phyloP scores from a whole-genome alignment of 1,140 invertebrate species.

The Hesperophylax magnus region DNA sequence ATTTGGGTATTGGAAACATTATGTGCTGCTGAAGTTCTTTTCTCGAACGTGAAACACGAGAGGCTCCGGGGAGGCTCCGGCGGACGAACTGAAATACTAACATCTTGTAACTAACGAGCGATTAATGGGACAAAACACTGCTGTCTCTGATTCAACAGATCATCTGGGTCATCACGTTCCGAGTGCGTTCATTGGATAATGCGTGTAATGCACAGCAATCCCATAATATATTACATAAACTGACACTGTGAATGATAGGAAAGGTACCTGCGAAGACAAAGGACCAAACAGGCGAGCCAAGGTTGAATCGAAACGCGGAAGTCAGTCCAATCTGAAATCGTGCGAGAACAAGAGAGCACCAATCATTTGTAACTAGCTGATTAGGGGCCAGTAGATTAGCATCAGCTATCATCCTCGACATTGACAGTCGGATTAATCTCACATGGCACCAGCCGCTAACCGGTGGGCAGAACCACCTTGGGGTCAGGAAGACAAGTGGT shows the following conservation, averaged over 20 bases:
- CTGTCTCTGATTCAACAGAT: not conserved
- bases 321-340: not conserved
- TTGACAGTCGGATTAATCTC: constrained; percentile 38
- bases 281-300: not conserved
- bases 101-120: constrained; percentile 2
- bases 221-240: no score
- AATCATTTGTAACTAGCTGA: not conserved
- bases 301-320: constrained; percentile 23
- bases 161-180: not conserved
- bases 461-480: not conserved
- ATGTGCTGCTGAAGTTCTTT: not conserved
- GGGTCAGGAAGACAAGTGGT: constrained; percentile 32
- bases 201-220: not conserved
- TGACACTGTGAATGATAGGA: no score
- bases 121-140: constrained; percentile 8
- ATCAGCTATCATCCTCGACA: constrained; percentile 28
- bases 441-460: constrained; percentile 4
- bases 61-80: not conserved
- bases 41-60: not conserved
- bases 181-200: not conserved
- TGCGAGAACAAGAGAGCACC: not conserved
- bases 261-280: no score
- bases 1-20: not conserved
- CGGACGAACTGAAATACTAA: constrained; percentile 6
- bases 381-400: not conserved